Evolutionary conservation across 2,113 vertebrate species (phyloP), one percentile per base, ranked within the genome.

Genomic region (Alosa alosa): DNA sequence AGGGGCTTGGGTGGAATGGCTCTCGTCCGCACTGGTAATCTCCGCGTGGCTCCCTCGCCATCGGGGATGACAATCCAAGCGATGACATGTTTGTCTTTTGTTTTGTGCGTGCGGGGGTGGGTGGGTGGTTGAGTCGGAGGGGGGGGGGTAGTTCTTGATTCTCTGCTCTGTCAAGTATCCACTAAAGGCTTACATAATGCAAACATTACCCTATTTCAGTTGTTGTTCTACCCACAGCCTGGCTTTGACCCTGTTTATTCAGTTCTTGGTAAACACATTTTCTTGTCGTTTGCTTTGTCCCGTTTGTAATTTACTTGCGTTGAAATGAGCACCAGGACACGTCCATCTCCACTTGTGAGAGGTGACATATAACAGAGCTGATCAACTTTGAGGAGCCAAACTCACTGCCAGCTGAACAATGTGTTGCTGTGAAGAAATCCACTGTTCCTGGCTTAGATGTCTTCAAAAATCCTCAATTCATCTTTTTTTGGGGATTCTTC

Each of bases 1-100:
- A 75, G 68, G 68, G 68, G 68, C 68, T 15, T 6, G 68, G 68
- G 2, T 75, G 68, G 25, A 36, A 75, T 39, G 3, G 68, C 68
- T 75, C 68, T 75, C 68, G 1, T 75, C 68, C 31, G 31, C 25
- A 31, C 68, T 39, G 68, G 68, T 75, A 75, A 75, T 50, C 22
- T 68, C 25, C 25, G 78, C 78, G 81, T 83, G 83, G 57, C 25
- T 49, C 4, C 57, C 36, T 46, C 20, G 72, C 83, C 84, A 64
- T 84, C 84, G 47, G 39, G 84, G 39, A 31, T 18, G 60, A 87
- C 84, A 64, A 85, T 52, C 52, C 9, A 57, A 75, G 50, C 87
- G 75, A 31, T 18, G 64, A 81, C 57, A 81, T 50, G 49, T 55
- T 55, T 78, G 72, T 72, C 72, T 78, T 78, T 78, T 78, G 72